Conservation (phyloP, 2,888 invertebrate species). For the Macaria notata region DNA sequence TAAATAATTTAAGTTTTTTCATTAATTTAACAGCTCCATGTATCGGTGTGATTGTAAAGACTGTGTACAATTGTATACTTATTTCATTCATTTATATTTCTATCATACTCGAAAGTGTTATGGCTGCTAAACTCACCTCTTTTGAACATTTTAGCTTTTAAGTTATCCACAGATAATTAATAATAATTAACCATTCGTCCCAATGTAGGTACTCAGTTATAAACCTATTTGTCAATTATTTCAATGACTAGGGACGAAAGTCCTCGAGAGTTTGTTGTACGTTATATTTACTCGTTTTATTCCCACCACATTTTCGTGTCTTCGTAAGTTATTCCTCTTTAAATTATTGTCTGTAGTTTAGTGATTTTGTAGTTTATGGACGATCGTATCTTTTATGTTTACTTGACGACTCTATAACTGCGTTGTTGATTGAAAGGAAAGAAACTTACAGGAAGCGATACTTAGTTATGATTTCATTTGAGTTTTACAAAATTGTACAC, state of each 20-base stretch:
- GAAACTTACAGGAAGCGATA: not conserved
- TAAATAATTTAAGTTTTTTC: slow-evolving; percentile 3
- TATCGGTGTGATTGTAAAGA: not conserved
- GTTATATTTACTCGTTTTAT: slow-evolving; percentile 9
- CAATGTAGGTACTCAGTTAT: too few species aligned
- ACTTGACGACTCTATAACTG: not conserved
- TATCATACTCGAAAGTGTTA: too few species aligned
- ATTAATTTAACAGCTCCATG: not conserved
- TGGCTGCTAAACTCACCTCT: too few species aligned
- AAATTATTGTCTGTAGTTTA: slow-evolving; percentile 30
- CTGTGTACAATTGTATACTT: slow-evolving; percentile 5
- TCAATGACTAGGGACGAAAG: too few species aligned
- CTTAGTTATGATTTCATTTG: not conserved
- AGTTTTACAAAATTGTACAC: slow-evolving; percentile 19
- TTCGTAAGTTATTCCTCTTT: slow-evolving; percentile 33
- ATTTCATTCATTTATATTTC: not conserved
- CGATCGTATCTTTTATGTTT: slow-evolving; percentile 17
- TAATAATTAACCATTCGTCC: too few species aligned
- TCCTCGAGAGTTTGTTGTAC: not conserved
- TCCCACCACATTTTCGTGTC: slow-evolving; percentile 42
- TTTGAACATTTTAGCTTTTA: too few species aligned
- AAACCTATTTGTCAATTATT: too few species aligned
- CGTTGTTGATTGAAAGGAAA: not conserved
- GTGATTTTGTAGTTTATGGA: slow-evolving; percentile 10
- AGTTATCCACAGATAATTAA: too few species aligned